Evolutionary conservation across 2,113 vertebrate species (phyloP), one percentile per base, ranked within the genome.

Genomic region (Calonectris borealis): DNA sequence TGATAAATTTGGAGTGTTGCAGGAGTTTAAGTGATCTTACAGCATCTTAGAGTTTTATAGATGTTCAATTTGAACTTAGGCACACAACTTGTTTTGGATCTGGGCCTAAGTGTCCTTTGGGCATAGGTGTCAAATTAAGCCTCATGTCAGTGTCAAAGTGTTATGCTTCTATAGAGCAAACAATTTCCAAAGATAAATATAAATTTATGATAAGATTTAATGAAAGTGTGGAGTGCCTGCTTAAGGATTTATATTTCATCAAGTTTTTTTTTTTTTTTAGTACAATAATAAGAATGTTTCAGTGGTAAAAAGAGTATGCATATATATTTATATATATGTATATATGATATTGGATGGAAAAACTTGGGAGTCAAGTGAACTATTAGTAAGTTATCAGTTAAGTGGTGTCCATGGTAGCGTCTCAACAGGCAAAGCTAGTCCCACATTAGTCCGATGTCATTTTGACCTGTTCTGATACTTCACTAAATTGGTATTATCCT

Each of bases 371-470:
- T 95, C 42, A 51, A 96, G 34, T 76, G 66, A 96, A 83, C 75
- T 42, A 17, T 80, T 93, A 89, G 24, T 69, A 77, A 87, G 46
- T 60, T 96, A 62, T 79, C 75, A 73, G 79, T 94, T 93, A 90
- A 80, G 48, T 87, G 34, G 16, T 31, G 68, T 65, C 62, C 58
- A 5, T 64, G 66, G 19, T 18, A 85, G 25, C 92, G 21, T 96
- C 77, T 83, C 49, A 65, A 57, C 69, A 92, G 76, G n/a, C 52
- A 57, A 64, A 85, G 44, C 73, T 71, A 86, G 42, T 86, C 70
- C 72, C 71, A 90, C 52, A 46, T 88, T 96, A 83, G 95, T 97
- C 52, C 86, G 25, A 16, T 88, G 72, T 83, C 81, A 82, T 93
- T 97, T 86, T 79, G 62, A 90, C 77, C 65, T 62, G 57, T 88